Evolutionary conservation across 2,113 vertebrate species (phyloP).

Genomic region (Passer domesticus): DNA sequence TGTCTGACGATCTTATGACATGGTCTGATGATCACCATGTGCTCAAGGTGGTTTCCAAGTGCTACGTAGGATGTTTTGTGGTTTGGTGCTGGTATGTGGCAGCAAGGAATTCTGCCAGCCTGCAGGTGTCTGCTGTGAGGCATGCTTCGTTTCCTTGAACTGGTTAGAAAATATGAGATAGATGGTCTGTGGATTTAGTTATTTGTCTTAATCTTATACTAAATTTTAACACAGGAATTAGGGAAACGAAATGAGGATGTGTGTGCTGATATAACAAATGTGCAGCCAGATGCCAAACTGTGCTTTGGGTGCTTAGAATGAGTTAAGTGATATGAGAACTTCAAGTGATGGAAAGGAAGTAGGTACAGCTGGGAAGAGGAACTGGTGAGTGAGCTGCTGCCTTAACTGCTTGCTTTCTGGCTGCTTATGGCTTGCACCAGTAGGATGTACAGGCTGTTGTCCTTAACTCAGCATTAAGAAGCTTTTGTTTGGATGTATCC

Average conservation of each 20-base stretch:
- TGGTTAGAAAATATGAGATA: neutral
- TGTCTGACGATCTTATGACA: neutral
- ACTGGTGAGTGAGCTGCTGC: neutral
- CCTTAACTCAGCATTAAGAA: neutral
- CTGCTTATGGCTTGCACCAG: neutral
- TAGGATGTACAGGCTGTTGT: neutral
- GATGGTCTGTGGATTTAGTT: neutral
- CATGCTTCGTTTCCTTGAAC: neutral
- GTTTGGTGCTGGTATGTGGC: accelerated
- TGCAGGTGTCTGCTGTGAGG: neutral
- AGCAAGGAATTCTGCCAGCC: neutral
- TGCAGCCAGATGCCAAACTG: neutral
- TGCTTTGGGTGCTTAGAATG: neutral
- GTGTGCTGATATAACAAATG: conserved; percentile 5
- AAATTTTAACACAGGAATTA: neutral
- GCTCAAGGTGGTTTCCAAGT: neutral
- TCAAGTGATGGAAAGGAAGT: conserved; percentile 5
- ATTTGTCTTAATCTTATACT: neutral
- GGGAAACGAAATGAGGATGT: conserved; percentile 61
- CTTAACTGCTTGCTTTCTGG: neutral
- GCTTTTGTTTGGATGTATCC: neutral
- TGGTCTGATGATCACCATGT: neutral
- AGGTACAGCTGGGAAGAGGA: conserved; percentile 38
- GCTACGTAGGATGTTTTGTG: accelerated
- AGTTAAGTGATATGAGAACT: conserved; percentile 29